Evolutionary conservation across 2,113 vertebrate species (phyloP).

Genomic region (Brachypteracias leptosomus): DNA sequence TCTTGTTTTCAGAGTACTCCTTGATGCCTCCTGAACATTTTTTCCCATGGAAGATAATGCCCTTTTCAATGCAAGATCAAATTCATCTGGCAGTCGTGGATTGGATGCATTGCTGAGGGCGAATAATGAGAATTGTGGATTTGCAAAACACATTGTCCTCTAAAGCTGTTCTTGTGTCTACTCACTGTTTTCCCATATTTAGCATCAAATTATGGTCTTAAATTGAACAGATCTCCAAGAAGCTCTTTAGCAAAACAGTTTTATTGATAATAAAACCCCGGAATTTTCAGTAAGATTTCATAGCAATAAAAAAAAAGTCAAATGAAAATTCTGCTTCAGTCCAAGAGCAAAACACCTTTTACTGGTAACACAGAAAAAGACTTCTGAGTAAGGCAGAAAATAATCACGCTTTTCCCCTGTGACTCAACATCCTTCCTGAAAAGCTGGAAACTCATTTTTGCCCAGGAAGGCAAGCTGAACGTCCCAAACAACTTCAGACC

Average conservation of each 20-base stretch:
- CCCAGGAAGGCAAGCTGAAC: neutral
- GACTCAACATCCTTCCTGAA: neutral
- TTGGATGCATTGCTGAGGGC: neutral
- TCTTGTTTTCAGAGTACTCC: neutral
- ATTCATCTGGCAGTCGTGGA: slow-evolving; percentile 3
- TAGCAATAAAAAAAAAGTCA: neutral
- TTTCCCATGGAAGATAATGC: neutral
- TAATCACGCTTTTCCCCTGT: neutral
- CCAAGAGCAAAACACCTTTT: neutral
- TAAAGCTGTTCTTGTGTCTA: neutral
- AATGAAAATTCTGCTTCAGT: neutral
- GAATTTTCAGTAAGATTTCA: neutral
- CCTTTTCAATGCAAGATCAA: neutral
- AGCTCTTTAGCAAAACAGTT: neutral
- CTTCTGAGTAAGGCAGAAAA: neutral
- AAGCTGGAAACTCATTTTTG: neutral
- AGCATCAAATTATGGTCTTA: neutral
- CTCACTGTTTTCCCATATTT: neutral
- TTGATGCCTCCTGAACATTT: slow-evolving; percentile 14
- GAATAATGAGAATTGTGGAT: neutral
- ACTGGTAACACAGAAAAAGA: neutral
- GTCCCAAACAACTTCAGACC: neutral
- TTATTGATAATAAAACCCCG: neutral
- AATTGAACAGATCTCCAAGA: neutral
- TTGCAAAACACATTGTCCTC: neutral